Evolutionary conservation across 2,888 invertebrate species (phyloP), one percentile per base, ranked within the genome.

Genomic region (Xestia c-nigrum): DNA sequence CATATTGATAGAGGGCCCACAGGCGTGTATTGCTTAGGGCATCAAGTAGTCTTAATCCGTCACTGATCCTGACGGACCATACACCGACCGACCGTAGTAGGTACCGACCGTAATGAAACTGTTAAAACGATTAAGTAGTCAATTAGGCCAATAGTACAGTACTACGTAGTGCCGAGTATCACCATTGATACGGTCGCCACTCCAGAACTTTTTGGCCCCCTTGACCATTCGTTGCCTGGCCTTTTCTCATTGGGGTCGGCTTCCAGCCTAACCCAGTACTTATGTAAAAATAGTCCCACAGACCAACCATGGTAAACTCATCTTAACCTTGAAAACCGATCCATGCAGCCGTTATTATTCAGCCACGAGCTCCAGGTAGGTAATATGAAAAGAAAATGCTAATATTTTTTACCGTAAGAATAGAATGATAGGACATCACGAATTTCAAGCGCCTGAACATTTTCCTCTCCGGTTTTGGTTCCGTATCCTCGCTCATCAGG

Each of bases 361-460:
- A 47, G 5, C 47, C 52, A 9, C 9, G 52, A 52, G 9, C 52
- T 52, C 10, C 52, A n/a, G n/a, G 55, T 24, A 55, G 12, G 55
- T 9, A 21, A 52, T 52, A 52, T 21, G 21, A 24, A 71, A 40
- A 50, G 24, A 31, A 68, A 19, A n/a, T 38, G 31, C 3, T 9
- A 12, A 7, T 14, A 40, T 3, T 46, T 38, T 24, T 71, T 89
- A 97, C 97, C 89, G 92, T 94, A 80, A 93, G 90, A 76, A 97
- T 92, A 69, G 96, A 96, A 91, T 97, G 96, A 84, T 96, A 97
- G 9, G 94, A 91, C 89, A 95, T 94, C 40, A 97, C 86, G 75
- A 94, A 69, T 89, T 97, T 97, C 76, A 95, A 80, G 64, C 93
- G 92, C 77, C 89, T 94, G 52, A 97, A 94, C 89, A 96, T 93